Conservation (phyloP, 2,797 vertebrate species). For the Labeo calbasu region DNA sequence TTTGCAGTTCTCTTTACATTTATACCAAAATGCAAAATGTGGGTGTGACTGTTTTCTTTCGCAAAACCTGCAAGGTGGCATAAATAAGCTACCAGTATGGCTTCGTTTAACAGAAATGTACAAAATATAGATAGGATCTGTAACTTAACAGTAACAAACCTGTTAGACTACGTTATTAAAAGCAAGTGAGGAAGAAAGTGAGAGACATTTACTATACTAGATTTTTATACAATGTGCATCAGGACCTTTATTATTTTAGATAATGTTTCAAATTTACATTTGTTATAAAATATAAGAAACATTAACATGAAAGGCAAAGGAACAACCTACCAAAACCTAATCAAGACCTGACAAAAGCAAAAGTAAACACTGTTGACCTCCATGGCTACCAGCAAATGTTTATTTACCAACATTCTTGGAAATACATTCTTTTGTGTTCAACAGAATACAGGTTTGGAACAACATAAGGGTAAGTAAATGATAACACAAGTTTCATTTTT, state of each 20-base stretch:
- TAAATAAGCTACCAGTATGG: not conserved
- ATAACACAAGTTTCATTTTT: too few relatives aligned
- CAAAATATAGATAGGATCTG: not conserved
- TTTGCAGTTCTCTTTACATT: not conserved
- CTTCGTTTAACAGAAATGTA: not conserved
- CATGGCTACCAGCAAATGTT: too few relatives aligned
- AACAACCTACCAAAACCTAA: too few relatives aligned
- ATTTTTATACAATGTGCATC: not conserved
- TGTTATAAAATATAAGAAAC: not conserved
- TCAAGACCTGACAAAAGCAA: too few relatives aligned
- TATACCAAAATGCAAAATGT: not conserved
- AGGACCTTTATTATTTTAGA: not conserved
- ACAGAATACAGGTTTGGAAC: too few relatives aligned
- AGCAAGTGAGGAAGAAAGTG: too few relatives aligned
- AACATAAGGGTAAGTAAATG: too few relatives aligned
- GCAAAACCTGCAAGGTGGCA: not conserved
- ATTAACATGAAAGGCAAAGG: too few relatives aligned
- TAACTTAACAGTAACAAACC: not conserved
- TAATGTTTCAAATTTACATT: not conserved
- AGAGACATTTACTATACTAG: not conserved
- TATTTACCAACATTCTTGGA: too few relatives aligned
- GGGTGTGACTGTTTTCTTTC: not conserved
- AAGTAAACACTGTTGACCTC: too few relatives aligned
- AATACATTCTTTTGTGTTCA: too few relatives aligned
- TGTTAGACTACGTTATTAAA: not conserved